phyloP scores from a whole-genome alignment of 2,113 vertebrate genomes.

The Myrmecophaga tridactyla region DNA sequence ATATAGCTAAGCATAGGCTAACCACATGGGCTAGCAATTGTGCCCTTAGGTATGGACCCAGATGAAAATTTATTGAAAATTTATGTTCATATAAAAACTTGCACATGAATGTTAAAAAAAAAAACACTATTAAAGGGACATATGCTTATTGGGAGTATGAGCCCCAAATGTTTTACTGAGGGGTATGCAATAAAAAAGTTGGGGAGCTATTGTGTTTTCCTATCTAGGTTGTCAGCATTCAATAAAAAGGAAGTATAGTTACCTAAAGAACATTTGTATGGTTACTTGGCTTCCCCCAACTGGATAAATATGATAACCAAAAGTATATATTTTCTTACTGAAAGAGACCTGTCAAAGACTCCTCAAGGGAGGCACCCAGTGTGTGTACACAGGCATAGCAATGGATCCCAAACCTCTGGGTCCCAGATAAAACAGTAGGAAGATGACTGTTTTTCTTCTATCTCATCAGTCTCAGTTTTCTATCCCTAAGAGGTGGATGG shows the following conservation, averaged over 20 bases:
- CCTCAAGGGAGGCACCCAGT: background rate
- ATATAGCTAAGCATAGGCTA: too few relatives aligned
- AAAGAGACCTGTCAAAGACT: background rate
- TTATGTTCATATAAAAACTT: too few relatives aligned
- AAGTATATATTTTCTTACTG: background rate
- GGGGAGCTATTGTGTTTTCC: too few relatives aligned
- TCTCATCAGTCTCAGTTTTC: background rate
- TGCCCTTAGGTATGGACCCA: too few relatives aligned
- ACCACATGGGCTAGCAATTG: too few relatives aligned
- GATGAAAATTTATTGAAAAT: too few relatives aligned
- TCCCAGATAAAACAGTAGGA: background rate
- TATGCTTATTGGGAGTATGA: background rate
- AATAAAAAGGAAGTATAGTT: background rate
- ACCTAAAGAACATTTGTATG: too few relatives aligned
- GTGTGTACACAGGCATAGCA: background rate
- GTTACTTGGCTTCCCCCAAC: too few relatives aligned
- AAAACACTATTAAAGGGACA: background rate
- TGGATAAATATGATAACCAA: background rate
- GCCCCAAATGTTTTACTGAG: background rate
- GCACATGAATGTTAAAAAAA: too few relatives aligned
- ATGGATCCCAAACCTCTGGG: background rate
- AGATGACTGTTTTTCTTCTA: background rate
- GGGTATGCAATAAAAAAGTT: too few relatives aligned
- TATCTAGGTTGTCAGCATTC: background rate
- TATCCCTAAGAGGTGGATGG: background rate